phyloP scores from a whole-genome alignment of 2,888 invertebrate genomes.

The Chrysotoxum bicinctum region DNA sequence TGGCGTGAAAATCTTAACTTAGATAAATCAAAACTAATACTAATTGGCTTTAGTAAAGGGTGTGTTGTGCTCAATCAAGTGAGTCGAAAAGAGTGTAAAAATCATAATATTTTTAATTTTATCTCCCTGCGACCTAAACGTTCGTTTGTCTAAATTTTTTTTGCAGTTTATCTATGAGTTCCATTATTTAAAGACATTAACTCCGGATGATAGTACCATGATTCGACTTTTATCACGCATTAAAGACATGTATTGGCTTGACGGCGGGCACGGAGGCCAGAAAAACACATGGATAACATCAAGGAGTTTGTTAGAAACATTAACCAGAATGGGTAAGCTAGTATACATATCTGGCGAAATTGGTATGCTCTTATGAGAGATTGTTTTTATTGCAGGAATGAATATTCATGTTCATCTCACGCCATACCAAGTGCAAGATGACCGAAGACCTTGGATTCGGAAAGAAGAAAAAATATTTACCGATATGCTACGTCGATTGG shows the following conservation, averaged over 20 bases:
- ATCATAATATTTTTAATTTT: conserved; percentile 74
- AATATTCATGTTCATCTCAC: conserved; percentile 91
- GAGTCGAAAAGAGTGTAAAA: conserved; percentile 80
- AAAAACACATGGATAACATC: conserved; percentile 94
- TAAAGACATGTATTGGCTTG: conserved; percentile 92
- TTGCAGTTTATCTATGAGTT: conserved; percentile 90
- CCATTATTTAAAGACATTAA: conserved; percentile 87
- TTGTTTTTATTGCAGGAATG: conserved; percentile 83
- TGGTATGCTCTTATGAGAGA: not conserved
- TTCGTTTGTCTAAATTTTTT: not conserved
- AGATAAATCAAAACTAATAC: conserved; percentile 84
- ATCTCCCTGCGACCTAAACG: not conserved
- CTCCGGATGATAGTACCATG: conserved; percentile 85
- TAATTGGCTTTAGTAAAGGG: conserved; percentile 96
- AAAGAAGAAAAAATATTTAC: conserved; percentile 91
- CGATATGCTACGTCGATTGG: conserved; percentile 85
- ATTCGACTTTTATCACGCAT: conserved; percentile 87
- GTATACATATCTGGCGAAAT: not conserved
- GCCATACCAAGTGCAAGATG: conserved; percentile 94
- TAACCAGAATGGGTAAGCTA: conserved; percentile 86
- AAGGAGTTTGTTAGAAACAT: conserved; percentile 87
- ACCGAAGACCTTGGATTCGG: conserved; percentile 91
- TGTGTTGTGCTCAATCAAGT: conserved; percentile 93
- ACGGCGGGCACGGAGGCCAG: conserved; percentile 94
- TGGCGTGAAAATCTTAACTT: conserved; percentile 84